Evolutionary conservation across 2,888 invertebrate species (phyloP), one percentile per base, ranked within the genome.

Genomic region (Noctua pronuba): DNA sequence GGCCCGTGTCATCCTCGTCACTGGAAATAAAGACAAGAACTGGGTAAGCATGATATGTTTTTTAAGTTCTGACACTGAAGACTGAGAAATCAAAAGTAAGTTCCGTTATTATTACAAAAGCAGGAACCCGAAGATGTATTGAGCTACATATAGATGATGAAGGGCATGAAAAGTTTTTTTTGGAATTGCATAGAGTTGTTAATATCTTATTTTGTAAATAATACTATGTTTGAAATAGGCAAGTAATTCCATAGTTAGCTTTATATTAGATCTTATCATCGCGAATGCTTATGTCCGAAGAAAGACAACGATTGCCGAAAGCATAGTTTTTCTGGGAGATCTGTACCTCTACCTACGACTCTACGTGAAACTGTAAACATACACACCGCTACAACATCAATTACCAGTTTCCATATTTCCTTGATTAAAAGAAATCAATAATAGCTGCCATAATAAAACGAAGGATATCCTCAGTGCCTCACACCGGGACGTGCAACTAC

Each of bases 1-100:
- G 97, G 72, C 95, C 94, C 21, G 98, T 97, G 93, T 98, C 98
- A 38, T 97, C 97, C 46, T 98, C 98, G 91, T 98, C 98, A 92
- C 98, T 98, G 94, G 55, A 96, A 73, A 66, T 16, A 66, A 62
- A 49, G 2, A 84, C 82, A 82, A 83, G 24, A 73, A 16, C 1
- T 11, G 13, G 10, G 8, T 82, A 3, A 75, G 35, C 16, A 58
- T 31, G 28, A 3, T 28, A 28, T 7, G 31, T 18, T 60, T 60
- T 60, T 18, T 10, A 28, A 55, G 10, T 21, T 28, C 5, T 35
- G 71, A 69, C 8, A n/a, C 18, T 38, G 38, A 38, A n/a, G n/a
- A n/a, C n/a, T 35, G 7, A 28, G 21, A 18, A 60, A 18, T 58
- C 7, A 18, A 58, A 58, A 31, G 58, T 7, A 31, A 60, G 58